Conservation (phyloP, 2,888 invertebrate species). For the Cosmorhoe ocellata region DNA sequence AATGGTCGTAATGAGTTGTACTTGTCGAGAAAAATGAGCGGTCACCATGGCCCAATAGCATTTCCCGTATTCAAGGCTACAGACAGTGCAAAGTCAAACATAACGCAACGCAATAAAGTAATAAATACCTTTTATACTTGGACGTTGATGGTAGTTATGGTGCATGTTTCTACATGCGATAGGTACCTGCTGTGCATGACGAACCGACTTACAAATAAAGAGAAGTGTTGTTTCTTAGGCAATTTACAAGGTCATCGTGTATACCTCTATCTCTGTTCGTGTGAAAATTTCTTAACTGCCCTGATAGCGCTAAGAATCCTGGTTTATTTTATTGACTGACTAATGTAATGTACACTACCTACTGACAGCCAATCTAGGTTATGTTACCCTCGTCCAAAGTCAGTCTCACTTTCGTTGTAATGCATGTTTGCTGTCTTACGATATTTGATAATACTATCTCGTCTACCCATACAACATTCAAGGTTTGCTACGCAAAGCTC, state of each 20-base stretch:
- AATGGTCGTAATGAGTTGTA: too few relatives aligned
- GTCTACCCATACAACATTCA: too few relatives aligned
- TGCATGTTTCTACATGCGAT: background rate
- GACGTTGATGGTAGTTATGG: background rate
- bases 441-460: too few relatives aligned
- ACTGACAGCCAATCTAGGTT: too few relatives aligned
- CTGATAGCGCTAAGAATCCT: slow-evolving; percentile 1
- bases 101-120: slow-evolving; percentile 6
- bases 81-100: slow-evolving; percentile 19
- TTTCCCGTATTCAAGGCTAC: slow-evolving; percentile 28
- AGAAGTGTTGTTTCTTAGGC: slow-evolving; percentile 6
- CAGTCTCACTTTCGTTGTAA: too few relatives aligned
- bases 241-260: slow-evolving; percentile 12
- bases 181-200: too few relatives aligned
- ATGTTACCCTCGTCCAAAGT: too few relatives aligned
- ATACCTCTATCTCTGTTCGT: slow-evolving; percentile 5
- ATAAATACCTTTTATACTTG: background rate
- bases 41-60: slow-evolving; percentile 19
- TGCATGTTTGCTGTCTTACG: too few relatives aligned
- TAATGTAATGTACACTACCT: slow-evolving; percentile 5
- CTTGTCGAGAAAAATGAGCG: background rate
- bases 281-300: slow-evolving; percentile 2
- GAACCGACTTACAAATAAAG: slow-evolving; percentile 1
- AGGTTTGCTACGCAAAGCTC: too few relatives aligned
- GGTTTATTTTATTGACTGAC: background rate